These are phyloP conservation scores for Balaenoptera acutorostrata DNA, from an alignment of 2,113 vertebrate genomes.

Conservation along the genomic window DNA sequence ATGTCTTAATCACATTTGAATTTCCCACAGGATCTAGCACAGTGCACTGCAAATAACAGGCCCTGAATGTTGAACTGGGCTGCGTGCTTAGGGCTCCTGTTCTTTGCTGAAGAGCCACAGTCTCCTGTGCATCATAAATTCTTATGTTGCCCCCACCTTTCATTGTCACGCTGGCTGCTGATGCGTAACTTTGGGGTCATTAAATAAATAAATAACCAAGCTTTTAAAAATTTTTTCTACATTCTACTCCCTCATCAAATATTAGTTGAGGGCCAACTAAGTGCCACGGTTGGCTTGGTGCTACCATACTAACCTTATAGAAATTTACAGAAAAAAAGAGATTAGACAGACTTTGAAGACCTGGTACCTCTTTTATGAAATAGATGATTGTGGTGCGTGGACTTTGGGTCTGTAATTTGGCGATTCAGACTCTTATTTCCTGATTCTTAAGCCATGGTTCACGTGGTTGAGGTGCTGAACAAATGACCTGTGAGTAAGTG, in stretches of 20 bases:
- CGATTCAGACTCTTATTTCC: neutral
- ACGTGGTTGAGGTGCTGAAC: neutral
- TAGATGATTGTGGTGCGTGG: neutral
- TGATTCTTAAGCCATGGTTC: neutral
- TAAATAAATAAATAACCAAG: neutral
- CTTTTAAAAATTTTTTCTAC: neutral
- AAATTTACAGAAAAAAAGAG: neutral
- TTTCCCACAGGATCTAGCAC: neutral
- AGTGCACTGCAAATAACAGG: neutral
- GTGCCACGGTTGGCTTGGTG: neutral
- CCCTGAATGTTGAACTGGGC: neutral
- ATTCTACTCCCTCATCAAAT: constrained; percentile 1
- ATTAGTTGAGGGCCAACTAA: neutral
- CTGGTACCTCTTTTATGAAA: neutral
- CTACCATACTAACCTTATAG: neutral
- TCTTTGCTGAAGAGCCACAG: neutral
- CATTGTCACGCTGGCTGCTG: neutral
- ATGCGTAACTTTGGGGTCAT: neutral
- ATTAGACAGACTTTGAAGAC: neutral
- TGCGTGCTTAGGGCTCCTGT: neutral
- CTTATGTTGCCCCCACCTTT: neutral
- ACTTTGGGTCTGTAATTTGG: neutral
- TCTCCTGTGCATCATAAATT: neutral
- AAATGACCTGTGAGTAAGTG: neutral
- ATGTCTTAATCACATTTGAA: constrained; percentile 28